Evolutionary conservation across 2,888 invertebrate genomes (phyloP).

Genomic region (Drosophila mayaguana): DNA sequence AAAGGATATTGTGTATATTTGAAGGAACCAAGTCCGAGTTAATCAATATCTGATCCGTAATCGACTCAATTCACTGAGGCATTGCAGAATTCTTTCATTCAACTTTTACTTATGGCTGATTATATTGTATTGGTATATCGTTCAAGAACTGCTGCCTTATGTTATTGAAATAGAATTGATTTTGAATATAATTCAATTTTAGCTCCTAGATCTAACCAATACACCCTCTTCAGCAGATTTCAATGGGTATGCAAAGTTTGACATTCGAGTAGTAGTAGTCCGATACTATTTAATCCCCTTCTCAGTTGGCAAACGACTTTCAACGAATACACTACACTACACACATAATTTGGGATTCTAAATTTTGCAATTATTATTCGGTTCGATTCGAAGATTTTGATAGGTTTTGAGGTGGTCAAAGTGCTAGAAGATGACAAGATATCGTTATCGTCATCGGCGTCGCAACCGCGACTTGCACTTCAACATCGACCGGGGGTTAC

Average conservation of each 20-base stretch:
- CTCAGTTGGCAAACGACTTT: background rate
- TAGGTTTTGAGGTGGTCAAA: background rate
- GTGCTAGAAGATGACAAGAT: background rate
- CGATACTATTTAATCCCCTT: background rate
- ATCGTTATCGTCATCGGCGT: background rate
- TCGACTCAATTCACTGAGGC: too few species aligned
- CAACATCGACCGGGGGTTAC: background rate
- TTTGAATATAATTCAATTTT: too few species aligned
- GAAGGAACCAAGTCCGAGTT: too few species aligned
- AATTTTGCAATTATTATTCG: background rate
- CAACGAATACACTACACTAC: too few species aligned
- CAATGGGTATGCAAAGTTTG: background rate
- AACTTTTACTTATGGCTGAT: too few species aligned
- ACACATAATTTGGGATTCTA: background rate
- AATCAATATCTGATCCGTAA: too few species aligned
- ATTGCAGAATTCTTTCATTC: too few species aligned
- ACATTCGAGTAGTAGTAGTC: background rate
- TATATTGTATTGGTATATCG: too few species aligned
- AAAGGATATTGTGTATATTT: too few species aligned
- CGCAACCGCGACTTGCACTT: too few species aligned
- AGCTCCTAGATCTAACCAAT: background rate
- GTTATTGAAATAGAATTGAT: too few species aligned
- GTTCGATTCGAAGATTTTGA: background rate
- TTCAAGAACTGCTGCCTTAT: too few species aligned
- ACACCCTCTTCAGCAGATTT: background rate